Base-by-base conservation (phyloP, 2,797 vertebrate genomes). In the Myotis findleyi region DNA sequence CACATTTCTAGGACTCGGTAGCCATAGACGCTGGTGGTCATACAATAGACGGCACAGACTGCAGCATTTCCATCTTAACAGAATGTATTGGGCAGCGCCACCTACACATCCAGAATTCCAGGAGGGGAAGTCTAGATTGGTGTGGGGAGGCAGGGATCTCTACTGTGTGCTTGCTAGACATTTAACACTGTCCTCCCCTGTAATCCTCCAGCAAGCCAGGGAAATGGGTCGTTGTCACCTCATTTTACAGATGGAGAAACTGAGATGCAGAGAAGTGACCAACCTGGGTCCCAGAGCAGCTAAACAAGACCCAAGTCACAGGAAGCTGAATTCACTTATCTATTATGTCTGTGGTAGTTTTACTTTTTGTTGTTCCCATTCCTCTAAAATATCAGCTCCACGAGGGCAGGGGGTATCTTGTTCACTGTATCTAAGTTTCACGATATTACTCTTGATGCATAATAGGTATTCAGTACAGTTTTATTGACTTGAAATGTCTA, bases 231-330 rank as follows among this genome's bases (percentile, higher is more conserved):
- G n/a, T 0, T 85, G 59, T 49, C 66, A 72, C 51, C 41, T 77
- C 23, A 62, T 77, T 81, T 53, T 73, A 30, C 16, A 87, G 36
- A 36, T 30, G 7, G 36, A 88, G 69, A 84, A 94, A 93, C 69
- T 66, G 57, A 93, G 66, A 76, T 27, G 84, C 81, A 71, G 53
- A 88, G 89, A 94, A 91, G 62, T 47, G n/a, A 72, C 47, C 25
- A 5, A 8, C 13, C 57, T 55, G 47, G 36, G 51, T 80, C 62
- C 57, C 25, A 82, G 59, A 81, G 30, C 13, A 8, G 1, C 41
- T 75, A 80, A 66, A 75, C 38, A 87, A 87, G 72, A 33, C 23
- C 41, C 68, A 30, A 51, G 8, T 36, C 66, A 20, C 16, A 51
- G 3, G 44, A 90, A 55, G 30, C 21, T 36, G 38, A 53, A 89